These are phyloP conservation scores for Ellobium chinense DNA, from an alignment of 2,888 invertebrate genomes.

Conservation along the genomic window DNA sequence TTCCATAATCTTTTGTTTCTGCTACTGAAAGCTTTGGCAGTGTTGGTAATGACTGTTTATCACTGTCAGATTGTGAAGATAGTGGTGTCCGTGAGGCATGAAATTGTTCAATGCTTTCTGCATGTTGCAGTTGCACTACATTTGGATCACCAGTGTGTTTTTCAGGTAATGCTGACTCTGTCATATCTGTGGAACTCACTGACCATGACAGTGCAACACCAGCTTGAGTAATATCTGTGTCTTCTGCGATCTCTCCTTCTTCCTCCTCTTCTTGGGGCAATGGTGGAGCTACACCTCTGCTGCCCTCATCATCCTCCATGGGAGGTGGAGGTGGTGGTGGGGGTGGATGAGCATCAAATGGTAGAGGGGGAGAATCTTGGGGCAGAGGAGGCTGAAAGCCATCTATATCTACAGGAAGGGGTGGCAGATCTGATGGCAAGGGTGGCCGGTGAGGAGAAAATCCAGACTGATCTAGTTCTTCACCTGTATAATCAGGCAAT, in stretches of 20 bases:
- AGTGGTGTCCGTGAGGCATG: too few relatives aligned
- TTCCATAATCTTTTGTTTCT: too few relatives aligned
- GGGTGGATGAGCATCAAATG: not conserved
- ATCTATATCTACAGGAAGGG: constrained; percentile 36
- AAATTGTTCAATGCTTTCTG: too few relatives aligned
- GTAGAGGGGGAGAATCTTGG: constrained; percentile 21
- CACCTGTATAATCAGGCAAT: constrained; percentile 24
- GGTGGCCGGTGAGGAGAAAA: constrained; percentile 42
- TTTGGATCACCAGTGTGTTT: too few relatives aligned
- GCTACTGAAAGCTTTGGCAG: too few relatives aligned
- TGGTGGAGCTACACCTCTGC: not conserved
- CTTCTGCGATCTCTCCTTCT: constrained; percentile 16
- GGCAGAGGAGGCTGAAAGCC: constrained; percentile 46
- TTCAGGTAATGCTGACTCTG: too few relatives aligned
- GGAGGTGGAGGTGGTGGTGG: constrained; percentile 23
- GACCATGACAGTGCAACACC: too few relatives aligned
- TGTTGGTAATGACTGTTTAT: too few relatives aligned
- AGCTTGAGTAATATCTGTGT: too few relatives aligned
- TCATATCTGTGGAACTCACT: too few relatives aligned
- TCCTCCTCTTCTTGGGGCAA: not conserved
- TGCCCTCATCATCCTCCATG: not conserved
- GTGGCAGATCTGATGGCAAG: constrained; percentile 37
- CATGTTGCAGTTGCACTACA: too few relatives aligned
- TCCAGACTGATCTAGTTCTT: not conserved
- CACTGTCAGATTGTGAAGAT: too few relatives aligned